Conservation (phyloP, 2,888 invertebrate genomes). For the Ecliptopera silaceata region DNA sequence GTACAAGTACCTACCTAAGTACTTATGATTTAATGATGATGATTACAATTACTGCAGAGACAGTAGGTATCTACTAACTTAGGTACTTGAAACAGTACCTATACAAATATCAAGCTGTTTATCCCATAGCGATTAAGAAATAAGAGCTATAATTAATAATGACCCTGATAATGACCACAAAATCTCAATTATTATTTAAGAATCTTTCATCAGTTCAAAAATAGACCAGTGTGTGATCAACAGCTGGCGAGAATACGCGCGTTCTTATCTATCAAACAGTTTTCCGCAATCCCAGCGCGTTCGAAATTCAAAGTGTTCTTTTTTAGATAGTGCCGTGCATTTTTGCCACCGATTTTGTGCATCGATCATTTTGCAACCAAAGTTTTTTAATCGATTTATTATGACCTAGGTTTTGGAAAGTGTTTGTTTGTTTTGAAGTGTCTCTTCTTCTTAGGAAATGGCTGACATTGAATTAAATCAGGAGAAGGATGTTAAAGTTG, state of each 20-base stretch:
- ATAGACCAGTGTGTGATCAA: conserved; percentile 72
- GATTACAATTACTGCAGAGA: too few relatives aligned
- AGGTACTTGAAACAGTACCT: too few relatives aligned
- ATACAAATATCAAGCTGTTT: too few relatives aligned
- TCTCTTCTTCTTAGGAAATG: conserved; percentile 46
- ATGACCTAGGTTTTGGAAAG: not conserved
- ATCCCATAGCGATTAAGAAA: not conserved
- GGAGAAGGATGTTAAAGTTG: conserved; percentile 38
- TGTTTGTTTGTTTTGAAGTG: not conserved
- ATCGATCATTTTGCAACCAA: too few relatives aligned
- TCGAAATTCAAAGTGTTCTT: conserved; percentile 8
- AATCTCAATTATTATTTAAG: conserved; percentile 46
- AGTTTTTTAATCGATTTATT: too few relatives aligned
- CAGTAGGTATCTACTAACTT: too few relatives aligned
- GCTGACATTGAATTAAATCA: conserved; percentile 45
- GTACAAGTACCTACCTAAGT: too few relatives aligned
- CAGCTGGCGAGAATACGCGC: conserved; percentile 57
- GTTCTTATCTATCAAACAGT: conserved; percentile 27
- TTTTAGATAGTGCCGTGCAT: not conserved
- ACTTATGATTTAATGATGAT: too few relatives aligned
- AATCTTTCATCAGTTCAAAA: conserved; percentile 56
- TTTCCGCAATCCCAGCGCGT: conserved; percentile 27
- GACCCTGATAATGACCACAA: conserved; percentile 32
- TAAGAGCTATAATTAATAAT: not conserved
- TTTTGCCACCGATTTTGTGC: not conserved